Percentiles rank a stretch among this genome's conserved stretches.
phyloP scores from a whole-genome alignment of 2,888 invertebrate species.

The Apotomis capreana region DNA sequence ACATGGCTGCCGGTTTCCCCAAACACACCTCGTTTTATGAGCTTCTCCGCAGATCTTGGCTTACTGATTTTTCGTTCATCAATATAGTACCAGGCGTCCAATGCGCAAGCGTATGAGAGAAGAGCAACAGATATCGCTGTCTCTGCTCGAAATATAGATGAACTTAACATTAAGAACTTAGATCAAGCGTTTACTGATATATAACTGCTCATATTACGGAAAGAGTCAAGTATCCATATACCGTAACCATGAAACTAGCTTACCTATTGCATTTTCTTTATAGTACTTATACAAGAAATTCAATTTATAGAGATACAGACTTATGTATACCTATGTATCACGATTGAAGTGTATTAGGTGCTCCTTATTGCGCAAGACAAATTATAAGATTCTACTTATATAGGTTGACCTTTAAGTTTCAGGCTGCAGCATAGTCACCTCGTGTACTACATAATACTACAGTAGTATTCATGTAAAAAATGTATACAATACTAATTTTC shows the following conservation, averaged over 20 bases:
- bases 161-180: constrained; percentile 15
- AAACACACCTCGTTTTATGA: constrained; percentile 73
- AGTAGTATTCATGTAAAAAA: no score
- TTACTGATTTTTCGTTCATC: constrained; percentile 80
- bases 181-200: background rate
- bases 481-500: no score
- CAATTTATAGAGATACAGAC: background rate
- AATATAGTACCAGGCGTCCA: constrained; percentile 64
- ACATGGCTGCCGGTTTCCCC: constrained; percentile 79
- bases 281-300: background rate
- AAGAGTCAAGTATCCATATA: background rate
- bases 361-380: constrained; percentile 33
- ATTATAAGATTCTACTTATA: constrained; percentile 25
- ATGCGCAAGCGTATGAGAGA: constrained; percentile 72
- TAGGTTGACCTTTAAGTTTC: constrained; percentile 26
- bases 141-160: constrained; percentile 40
- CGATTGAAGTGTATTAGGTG: constrained; percentile 1
- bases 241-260: no score
- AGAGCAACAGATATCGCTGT: constrained; percentile 51
- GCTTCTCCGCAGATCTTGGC: constrained; percentile 76
- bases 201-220: background rate
- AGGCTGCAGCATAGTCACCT: constrained; percentile 13
- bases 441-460: background rate
- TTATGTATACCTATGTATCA: background rate
- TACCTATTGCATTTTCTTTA: background rate